These are phyloP conservation scores for Terrapene triunguis DNA, from an alignment of 2,113 vertebrate genomes.

Conservation along the genomic window DNA sequence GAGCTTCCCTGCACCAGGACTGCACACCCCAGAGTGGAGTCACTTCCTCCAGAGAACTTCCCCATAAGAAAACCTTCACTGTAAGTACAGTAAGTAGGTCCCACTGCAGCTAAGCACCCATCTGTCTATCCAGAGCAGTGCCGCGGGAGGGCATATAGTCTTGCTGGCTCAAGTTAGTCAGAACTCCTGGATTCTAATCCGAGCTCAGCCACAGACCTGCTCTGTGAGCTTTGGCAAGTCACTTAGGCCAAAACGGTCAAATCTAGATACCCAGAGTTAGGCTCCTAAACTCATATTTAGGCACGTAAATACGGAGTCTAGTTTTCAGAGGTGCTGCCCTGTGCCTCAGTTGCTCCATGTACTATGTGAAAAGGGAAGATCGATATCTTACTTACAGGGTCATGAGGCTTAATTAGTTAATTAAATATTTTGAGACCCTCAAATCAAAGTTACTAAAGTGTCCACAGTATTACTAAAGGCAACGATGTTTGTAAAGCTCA, in stretches of 20 bases:
- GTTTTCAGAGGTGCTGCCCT: background rate
- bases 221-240: background rate
- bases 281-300: background rate
- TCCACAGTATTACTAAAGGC: fast-evolving
- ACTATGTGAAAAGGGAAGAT: background rate
- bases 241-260: background rate
- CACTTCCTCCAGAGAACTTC: background rate
- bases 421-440: background rate
- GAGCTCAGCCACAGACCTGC: fast-evolving
- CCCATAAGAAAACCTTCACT: background rate
- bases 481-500: fast-evolving
- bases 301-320: background rate
- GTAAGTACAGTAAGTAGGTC: background rate
- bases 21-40: background rate
- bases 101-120: fast-evolving
- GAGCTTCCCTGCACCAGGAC: background rate
- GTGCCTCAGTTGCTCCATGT: background rate
- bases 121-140: fast-evolving
- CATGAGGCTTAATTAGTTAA: background rate
- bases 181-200: background rate
- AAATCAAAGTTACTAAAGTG: fast-evolving
- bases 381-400: background rate
- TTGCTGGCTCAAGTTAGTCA: no score
- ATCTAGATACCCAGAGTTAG: background rate
- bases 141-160: background rate